Base-by-base conservation (phyloP, 2,888 invertebrate genomes). In the Crematogaster levior region DNA sequence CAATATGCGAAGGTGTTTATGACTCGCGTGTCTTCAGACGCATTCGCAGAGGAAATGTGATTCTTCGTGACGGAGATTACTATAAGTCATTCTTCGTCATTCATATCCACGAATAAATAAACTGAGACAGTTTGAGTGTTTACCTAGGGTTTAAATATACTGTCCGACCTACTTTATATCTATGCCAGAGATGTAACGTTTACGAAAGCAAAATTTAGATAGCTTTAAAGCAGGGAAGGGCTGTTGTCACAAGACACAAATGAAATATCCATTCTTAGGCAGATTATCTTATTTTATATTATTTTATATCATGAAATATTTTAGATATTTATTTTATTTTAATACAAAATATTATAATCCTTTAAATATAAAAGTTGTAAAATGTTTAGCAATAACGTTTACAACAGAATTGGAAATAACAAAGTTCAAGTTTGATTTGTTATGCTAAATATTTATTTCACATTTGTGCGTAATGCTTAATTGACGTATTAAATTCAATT, bases 121-220 rank as follows among this genome's bases (percentile, higher is more conserved):
- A 37, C 75, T 51, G 65, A 63, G 51, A 30, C 18, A 40, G 27
- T 75, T 63, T 53, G 65, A 65, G 40, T 65, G 63, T 75, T 75
- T 65, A 40, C 27, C 65, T 75, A 75, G 51, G 37, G 63, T 75
- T 53, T 75, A 65, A 65, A 65, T 65, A 75, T 75, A 75, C 60
- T 48, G 58, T 10, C 24, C 60, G 75, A 65, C 65, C 75, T 65
- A 75, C 65, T 75, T 75, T 37, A 30, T 24, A 30, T 21, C 10
- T 3, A 40, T 40, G 75, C 65, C 75, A 65, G 65, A 65, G 40
- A 46, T 21, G 27, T 24, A 63, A 51, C 12, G 43, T n/a, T 27
- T 75, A 65, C 65, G 21, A 75, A 65, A 53, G n/a, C 63, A 48
- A n/a, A 30, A 60, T 34, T 6, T 48, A 60, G 60, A 46, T 46